Conservation (phyloP, 2,888 invertebrate genomes). For the Neria commutata region DNA sequence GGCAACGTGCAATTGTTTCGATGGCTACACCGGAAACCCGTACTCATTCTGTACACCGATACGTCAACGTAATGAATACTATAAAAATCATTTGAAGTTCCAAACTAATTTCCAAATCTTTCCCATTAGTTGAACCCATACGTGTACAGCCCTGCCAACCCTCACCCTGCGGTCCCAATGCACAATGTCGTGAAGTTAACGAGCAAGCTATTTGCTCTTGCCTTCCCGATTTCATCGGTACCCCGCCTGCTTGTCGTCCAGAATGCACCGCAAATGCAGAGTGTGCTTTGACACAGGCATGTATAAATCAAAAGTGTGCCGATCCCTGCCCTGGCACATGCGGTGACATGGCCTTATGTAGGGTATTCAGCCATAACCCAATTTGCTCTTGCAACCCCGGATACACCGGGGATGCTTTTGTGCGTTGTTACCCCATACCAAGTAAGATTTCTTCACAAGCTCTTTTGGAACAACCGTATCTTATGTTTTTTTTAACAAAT, state of each 20-base stretch:
- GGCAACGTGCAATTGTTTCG: constrained; percentile 74
- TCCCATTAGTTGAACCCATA: constrained; percentile 48
- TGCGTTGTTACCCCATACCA: constrained; percentile 62
- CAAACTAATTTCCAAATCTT: neutral
- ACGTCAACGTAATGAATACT: constrained; percentile 65
- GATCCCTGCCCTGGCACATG: constrained; percentile 73
- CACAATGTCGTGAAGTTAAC: constrained; percentile 65
- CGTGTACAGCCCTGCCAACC: constrained; percentile 66
- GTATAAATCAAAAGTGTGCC: constrained; percentile 70
- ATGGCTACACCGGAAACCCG: constrained; percentile 74
- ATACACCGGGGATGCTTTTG: constrained; percentile 72
- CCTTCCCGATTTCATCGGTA: constrained; percentile 70
- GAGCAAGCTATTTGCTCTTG: constrained; percentile 73
- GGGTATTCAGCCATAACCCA: constrained; percentile 71
- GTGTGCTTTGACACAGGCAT: constrained; percentile 68
- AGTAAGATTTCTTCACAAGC: constrained; percentile 42
- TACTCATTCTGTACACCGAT: constrained; percentile 68
- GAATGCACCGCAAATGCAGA: constrained; percentile 76
- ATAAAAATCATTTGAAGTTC: neutral
- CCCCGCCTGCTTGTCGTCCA: constrained; percentile 78
- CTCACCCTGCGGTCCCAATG: constrained; percentile 70
- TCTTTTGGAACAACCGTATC: neutral
- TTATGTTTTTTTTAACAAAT: neutral
- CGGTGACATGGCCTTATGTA: constrained; percentile 69
- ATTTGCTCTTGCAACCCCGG: constrained; percentile 67